Base-by-base conservation (phyloP, 2,113 vertebrate genomes). In the Tragelaphus buxtoni region DNA sequence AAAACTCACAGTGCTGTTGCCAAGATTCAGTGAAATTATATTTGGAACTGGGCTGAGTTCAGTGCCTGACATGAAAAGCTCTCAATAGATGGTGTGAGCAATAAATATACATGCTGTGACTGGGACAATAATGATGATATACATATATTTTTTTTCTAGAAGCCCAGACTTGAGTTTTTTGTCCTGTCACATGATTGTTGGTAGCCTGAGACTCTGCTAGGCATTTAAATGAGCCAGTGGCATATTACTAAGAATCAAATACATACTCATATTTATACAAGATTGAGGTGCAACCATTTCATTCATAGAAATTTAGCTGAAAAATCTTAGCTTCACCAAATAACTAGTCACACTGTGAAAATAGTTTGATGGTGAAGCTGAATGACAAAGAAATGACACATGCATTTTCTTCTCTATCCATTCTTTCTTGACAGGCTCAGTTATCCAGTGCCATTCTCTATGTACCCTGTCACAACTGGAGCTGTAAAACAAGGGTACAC, bases 401-500 rank as follows among this genome's bases (percentile, higher is more conserved):
- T 96, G 58, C 79, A 91, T 88, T 95, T 95, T 84, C 63, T 24
- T 90, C 10, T 86, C 56, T 91, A 69, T 88, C 47, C 63, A 88
- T 93, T 7, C 39, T 93, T 77, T 93, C 76, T 92, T 93, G 90
- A 96, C 11, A 76, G 16, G n/a, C 58, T 96, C 82, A 93, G 83
- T 84, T 94, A 95, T 80, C 74, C 95, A 92, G 60, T 35, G 35
- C 72, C 74, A 91, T 35, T 90, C 9, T 94, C 72, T 91, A 28
- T 72, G 45, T 81, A 69, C 30, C 45, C 89, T 76, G 72, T 96
- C 88, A 88, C 79, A 94, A 86, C 28, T 91, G 79, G 79, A 98
- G 53, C 63, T 93, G 56, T 95, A 77, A 72, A 97, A 93, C 39
- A 83, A 16, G 72, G 97, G 88, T 84, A 82, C 69, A 87, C 47